Percentiles rank a stretch among this genome's conserved stretches.
These are phyloP conservation scores for Sipha maydis DNA, from an alignment of 2,888 invertebrate genomes.

Conservation along the genomic window DNA sequence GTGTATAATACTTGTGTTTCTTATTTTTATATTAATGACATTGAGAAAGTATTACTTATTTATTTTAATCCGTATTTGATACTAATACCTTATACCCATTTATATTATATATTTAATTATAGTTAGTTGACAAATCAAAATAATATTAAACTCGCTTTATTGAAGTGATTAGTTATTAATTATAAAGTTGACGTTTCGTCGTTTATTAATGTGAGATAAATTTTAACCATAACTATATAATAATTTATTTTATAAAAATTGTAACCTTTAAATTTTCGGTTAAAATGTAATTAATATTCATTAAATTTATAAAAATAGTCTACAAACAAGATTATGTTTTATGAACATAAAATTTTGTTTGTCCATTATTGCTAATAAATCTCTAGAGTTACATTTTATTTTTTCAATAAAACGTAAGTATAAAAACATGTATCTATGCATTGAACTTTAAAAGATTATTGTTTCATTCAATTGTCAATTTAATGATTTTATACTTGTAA, in stretches of 20 bases:
- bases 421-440: background rate
- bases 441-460: background rate
- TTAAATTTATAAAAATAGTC: background rate
- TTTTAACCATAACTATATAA: background rate
- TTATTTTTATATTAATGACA: background rate
- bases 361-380: background rate
- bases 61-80: background rate
- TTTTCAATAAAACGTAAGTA: background rate
- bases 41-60: background rate
- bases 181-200: background rate
- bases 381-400: background rate
- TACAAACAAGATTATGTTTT: background rate
- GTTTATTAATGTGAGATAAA: background rate
- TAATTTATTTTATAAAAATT: background rate
- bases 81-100: background rate
- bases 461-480: no score
- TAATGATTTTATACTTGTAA: no score
- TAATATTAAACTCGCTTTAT: background rate
- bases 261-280: background rate
- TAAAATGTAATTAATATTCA: background rate
- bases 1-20: background rate
- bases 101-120: background rate
- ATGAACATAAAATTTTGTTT: background rate
- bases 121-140: background rate
- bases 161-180: background rate